A percentile compares a stretch with the other conserved stretches of the same genome.
phyloP scores from a whole-genome alignment of 2,113 vertebrate species.

The Pionites leucogaster region DNA sequence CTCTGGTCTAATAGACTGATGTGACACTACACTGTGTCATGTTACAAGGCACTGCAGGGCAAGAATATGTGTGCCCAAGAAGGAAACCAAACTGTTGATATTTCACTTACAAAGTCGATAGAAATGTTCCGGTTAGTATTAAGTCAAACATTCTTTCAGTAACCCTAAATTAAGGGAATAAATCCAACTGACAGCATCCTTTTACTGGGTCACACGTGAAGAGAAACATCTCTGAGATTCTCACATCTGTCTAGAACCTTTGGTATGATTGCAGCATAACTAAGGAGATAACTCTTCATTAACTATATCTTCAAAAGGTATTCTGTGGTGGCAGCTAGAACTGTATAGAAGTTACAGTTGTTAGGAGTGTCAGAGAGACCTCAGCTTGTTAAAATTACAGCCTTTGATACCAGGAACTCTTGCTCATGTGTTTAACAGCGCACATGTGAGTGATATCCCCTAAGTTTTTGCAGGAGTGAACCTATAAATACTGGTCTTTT shows the following conservation, averaged over 20 bases:
- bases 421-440: neutral
- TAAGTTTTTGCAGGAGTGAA: neutral
- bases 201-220: neutral
- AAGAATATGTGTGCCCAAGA: neutral
- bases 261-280: neutral
- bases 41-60: neutral
- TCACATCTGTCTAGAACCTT: neutral
- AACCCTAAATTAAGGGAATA: neutral
- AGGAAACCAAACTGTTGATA: neutral
- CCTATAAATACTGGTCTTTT: neutral
- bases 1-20: neutral
- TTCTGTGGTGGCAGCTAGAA: neutral
- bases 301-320: neutral
- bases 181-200: slow-evolving; percentile 53
- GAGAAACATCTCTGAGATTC: neutral
- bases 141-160: neutral
- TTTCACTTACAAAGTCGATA: neutral
- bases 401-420: neutral
- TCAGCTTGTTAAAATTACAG: neutral
- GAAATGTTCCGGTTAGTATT: neutral
- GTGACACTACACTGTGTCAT: neutral
- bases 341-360: neutral
- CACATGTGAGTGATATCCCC: neutral
- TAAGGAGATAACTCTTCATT: neutral
- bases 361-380: neutral